Conservation (phyloP, 2,113 vertebrate species). For the Cyprinodon tularosa region DNA sequence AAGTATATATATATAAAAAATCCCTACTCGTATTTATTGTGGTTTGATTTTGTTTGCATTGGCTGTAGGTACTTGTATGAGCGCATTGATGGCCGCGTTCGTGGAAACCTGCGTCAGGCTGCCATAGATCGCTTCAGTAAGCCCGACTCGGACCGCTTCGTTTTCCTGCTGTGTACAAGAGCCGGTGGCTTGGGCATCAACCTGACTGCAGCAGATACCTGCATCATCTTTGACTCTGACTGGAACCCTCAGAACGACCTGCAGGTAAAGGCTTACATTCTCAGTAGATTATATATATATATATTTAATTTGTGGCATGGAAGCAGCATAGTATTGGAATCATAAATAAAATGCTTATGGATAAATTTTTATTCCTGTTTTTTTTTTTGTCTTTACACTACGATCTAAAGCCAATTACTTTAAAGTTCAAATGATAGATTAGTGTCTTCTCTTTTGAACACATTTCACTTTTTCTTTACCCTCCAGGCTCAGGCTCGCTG, state of each 20-base stretch:
- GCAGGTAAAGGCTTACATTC: constrained; percentile 81
- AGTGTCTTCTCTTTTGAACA: not conserved
- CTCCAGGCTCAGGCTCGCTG: constrained; percentile 96
- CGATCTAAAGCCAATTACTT: not conserved
- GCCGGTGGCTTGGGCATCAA: constrained; percentile 98
- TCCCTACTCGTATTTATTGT: constrained; percentile 20
- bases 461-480: not conserved
- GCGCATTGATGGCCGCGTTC: constrained; percentile 94
- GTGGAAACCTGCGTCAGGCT: constrained; percentile 94
- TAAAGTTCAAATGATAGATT: not conserved
- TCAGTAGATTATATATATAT: too few relatives aligned
- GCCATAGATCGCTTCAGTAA: constrained; percentile 99
- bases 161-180: constrained; percentile 96
- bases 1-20: not conserved
- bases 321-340: too few relatives aligned
- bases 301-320: too few relatives aligned
- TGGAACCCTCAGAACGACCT: constrained; percentile 99
- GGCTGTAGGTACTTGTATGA: constrained; percentile 92
- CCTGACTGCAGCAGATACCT: constrained; percentile 96
- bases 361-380: not conserved
- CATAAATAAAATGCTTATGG: too few relatives aligned
- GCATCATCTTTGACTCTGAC: constrained; percentile 99
- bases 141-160: constrained; percentile 95
- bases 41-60: not conserved
- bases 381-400: not conserved